Base-by-base conservation (phyloP, 2,888 invertebrate genomes). In the Napeogenes sylphis region DNA sequence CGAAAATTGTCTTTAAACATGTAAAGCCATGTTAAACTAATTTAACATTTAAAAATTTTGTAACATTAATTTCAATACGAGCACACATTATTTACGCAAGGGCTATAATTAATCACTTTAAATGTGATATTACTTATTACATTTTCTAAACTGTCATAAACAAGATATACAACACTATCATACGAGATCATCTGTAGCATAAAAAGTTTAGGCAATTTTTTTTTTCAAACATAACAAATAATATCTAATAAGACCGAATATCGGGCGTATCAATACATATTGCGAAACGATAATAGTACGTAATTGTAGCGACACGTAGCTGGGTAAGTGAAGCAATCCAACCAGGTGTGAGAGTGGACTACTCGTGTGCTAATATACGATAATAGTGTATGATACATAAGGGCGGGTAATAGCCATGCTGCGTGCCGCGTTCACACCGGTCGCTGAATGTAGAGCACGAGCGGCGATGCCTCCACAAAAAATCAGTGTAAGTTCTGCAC, bases 401-500 rank as follows among this genome's bases (percentile, higher is more conserved):
- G 73, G 80, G 70, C 78, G 85, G 74, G 68, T 87, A 80, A 85
- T 85, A 84, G 73, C 75, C 70, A 74, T 72, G 74, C 78, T 74
- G 75, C 70, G 78, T 78, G 76, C 76, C 77, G 80, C 79, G 83
- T 83, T 82, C 82, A 83, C 88, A 88, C 89, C 85, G 87, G 88
- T 87, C 85, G 82, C 79, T 83, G 84, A 87, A 90, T 90, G 87
- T 90, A 79, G 90, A 90, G 89, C 90, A 89, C 74, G 70, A 79
- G 80, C 83, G 79, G 81, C 87, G 85, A 89, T 90, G 90, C 88
- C 90, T 90, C 79, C 85, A 84, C 87, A 86, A 89, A 90, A 89
- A 90, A 89, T 89, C 90, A 90, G 90, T 90, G 87, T 90, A 88
- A 87, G 87, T 83, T 87, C 81, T 74, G 85, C 84, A 81, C 81